Percentiles rank a stretch among this genome's conserved stretches.
phyloP scores from a whole-genome alignment of 2,113 vertebrate species.

The Laterallus jamaicensis region DNA sequence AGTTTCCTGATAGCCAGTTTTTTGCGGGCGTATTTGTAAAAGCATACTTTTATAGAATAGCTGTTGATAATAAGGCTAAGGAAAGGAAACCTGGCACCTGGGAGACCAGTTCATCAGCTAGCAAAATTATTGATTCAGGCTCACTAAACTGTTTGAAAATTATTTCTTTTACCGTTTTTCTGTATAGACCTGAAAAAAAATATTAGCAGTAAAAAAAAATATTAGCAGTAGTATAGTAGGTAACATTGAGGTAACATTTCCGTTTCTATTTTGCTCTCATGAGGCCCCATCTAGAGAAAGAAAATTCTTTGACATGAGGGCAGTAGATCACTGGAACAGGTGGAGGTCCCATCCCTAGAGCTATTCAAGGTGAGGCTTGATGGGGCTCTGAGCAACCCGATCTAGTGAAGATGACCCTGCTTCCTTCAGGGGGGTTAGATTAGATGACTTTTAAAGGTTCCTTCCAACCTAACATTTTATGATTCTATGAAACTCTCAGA shows the following conservation, averaged over 20 bases:
- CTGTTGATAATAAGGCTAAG: background rate
- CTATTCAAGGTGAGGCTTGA: too few relatives aligned
- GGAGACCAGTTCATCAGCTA: background rate
- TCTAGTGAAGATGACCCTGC: too few relatives aligned
- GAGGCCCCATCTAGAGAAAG: too few relatives aligned
- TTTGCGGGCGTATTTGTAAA: background rate
- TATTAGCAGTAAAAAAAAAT: background rate
- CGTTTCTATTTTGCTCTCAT: too few relatives aligned
- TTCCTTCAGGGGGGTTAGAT: too few relatives aligned
- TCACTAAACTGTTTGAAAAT: background rate
- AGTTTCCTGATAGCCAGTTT: background rate
- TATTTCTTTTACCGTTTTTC: background rate
- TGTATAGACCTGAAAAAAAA: background rate
- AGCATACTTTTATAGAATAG: background rate
- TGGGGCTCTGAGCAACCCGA: too few relatives aligned
- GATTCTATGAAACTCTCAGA: background rate
- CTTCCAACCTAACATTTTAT: too few relatives aligned
- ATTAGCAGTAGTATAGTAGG: background rate
- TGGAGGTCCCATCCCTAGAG: too few relatives aligned
- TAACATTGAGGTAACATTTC: too few relatives aligned
- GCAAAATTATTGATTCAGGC: background rate
- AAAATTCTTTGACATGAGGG: too few relatives aligned
- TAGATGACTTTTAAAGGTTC: too few relatives aligned
- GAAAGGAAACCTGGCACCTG: background rate
- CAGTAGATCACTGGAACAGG: too few relatives aligned